phyloP scores from a whole-genome alignment of 2,113 vertebrate species.

The Oreochromis tanganicae region DNA sequence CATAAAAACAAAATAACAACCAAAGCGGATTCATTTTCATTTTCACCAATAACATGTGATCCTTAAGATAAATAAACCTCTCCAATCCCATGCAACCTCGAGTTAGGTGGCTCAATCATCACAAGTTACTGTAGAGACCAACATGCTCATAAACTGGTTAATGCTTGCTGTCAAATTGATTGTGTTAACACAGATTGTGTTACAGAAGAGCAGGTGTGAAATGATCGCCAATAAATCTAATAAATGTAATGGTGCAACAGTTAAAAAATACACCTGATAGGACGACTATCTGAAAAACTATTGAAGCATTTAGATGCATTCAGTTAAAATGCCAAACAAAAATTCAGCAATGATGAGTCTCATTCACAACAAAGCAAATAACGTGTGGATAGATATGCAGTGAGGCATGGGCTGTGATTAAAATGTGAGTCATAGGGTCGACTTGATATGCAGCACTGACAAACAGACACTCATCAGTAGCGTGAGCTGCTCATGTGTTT shows the following conservation, averaged over 20 bases:
- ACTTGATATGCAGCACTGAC: not conserved
- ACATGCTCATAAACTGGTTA: not conserved
- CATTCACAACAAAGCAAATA: not conserved
- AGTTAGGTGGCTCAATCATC: not conserved
- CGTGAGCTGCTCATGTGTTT: not conserved
- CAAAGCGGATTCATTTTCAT: not conserved
- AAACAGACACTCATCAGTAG: not conserved
- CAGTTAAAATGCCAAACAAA: not conserved
- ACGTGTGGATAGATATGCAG: not conserved
- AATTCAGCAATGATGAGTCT: not conserved
- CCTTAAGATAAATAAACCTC: not conserved
- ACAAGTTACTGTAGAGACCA: not conserved
- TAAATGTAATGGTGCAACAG: not conserved
- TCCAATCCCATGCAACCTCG: not conserved
- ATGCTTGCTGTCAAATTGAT: not conserved
- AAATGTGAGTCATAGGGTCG: not conserved
- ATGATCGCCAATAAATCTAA: not conserved
- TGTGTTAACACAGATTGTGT: not conserved
- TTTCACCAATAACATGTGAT: not conserved
- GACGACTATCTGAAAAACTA: not conserved
- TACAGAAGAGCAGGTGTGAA: not conserved
- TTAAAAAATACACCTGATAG: not conserved
- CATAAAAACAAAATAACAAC: not conserved
- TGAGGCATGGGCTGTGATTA: not conserved
- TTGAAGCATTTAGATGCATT: rapidly evolving